A percentile compares a stretch with the other conserved stretches of the same genome.
phyloP scores from a whole-genome alignment of 1,140 invertebrate species.

The Phenacoccus solenopsis region DNA sequence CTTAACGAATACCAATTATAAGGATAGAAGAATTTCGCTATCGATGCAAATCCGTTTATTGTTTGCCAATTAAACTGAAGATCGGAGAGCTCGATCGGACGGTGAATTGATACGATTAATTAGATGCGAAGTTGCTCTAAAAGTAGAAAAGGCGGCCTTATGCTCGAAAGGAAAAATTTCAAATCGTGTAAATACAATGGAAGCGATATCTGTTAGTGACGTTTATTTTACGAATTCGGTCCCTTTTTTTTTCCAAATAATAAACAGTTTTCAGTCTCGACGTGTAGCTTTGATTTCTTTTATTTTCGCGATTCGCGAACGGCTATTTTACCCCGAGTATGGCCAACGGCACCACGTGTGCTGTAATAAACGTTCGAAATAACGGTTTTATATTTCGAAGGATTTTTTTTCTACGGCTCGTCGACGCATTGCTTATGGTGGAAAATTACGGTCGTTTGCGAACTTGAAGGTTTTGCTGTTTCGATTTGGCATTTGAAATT shows the following conservation, averaged over 20 bases:
- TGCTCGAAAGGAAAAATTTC: too few species aligned
- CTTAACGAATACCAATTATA: too few species aligned
- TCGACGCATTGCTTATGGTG: neutral
- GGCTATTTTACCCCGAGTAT: neutral
- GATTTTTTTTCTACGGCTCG: neutral
- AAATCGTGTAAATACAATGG: neutral
- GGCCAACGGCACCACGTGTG: neutral
- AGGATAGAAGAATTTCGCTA: too few species aligned
- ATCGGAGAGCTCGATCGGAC: too few species aligned
- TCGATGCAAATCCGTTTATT: too few species aligned
- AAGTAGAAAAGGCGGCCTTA: too few species aligned
- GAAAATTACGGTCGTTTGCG: too few species aligned
- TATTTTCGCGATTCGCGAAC: neutral
- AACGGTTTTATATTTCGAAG: neutral
- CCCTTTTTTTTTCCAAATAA: neutral
- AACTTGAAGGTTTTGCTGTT: too few species aligned
- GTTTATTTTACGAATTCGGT: neutral
- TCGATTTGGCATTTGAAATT: too few species aligned
- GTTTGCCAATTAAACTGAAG: too few species aligned
- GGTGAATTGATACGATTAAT: too few species aligned
- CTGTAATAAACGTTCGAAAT: neutral
- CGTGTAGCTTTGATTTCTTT: neutral
- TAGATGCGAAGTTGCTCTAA: too few species aligned
- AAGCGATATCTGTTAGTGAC: neutral
- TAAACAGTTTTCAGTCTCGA: neutral